Evolutionary conservation across 2,113 vertebrate genomes (phyloP).

Genomic region (Strix uralensis): DNA sequence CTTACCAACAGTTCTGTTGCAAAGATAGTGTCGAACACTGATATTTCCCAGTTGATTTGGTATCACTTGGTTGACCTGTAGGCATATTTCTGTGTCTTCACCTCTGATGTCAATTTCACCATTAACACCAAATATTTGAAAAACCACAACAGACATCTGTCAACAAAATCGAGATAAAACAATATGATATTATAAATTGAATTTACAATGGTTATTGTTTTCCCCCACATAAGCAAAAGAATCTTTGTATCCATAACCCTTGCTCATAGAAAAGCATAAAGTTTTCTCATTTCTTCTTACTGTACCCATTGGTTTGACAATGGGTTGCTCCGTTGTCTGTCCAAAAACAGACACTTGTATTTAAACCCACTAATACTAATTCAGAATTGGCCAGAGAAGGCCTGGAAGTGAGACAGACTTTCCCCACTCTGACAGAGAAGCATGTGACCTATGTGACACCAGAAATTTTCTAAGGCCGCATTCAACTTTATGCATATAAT

Average conservation of each 20-base stretch:
- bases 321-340: background rate
- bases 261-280: background rate
- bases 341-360: background rate
- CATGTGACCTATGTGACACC: background rate
- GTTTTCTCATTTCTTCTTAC: background rate
- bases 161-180: constrained; percentile 41
- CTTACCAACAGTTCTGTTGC: constrained; percentile 91
- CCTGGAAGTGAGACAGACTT: background rate
- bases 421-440: background rate
- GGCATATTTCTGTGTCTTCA: constrained; percentile 86
- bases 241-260: background rate
- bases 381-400: background rate
- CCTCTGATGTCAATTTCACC: constrained; percentile 87
- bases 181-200: background rate
- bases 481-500: background rate
- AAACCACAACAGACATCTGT: constrained; percentile 94
- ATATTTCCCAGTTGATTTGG: constrained; percentile 91
- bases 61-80: constrained; percentile 86
- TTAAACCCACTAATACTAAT: background rate
- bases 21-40: constrained; percentile 90
- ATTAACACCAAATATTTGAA: constrained; percentile 90
- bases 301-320: background rate
- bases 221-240: background rate
- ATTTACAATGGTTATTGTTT: background rate
- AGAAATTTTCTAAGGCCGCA: background rate